Conservation (phyloP, 2,797 vertebrate species). For the Chromis chromis region DNA sequence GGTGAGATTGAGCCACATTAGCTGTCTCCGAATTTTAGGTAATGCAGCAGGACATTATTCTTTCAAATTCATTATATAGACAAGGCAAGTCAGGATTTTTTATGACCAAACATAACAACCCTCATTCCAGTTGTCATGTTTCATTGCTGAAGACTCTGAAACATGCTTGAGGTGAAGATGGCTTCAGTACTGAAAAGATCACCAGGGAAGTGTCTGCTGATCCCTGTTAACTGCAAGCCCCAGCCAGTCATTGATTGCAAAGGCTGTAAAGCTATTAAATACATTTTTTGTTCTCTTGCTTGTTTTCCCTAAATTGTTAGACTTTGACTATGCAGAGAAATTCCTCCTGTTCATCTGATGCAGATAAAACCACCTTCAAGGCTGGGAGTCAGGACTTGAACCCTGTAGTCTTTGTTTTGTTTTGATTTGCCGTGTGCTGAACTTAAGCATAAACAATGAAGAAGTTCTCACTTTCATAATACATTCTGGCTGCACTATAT, state of each 20-base stretch:
- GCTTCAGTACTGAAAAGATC: background rate
- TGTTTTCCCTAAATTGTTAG: background rate
- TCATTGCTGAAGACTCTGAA: background rate
- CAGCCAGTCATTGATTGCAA: background rate
- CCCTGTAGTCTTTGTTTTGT: background rate
- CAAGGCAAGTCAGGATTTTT: background rate
- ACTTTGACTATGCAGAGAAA: background rate
- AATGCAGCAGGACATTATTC: background rate
- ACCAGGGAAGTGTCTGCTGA: constrained; percentile 13
- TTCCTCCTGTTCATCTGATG: background rate
- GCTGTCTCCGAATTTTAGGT: background rate
- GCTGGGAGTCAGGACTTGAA: background rate
- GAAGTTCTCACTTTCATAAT: background rate
- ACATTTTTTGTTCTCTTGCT: background rate
- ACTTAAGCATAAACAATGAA: constrained; percentile 3
- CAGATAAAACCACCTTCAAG: constrained; percentile 5
- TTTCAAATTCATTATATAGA: background rate
- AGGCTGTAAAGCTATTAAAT: constrained; percentile 4
- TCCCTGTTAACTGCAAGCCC: constrained; percentile 6
- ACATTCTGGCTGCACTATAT: background rate
- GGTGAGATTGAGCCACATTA: too few species aligned
- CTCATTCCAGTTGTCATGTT: background rate
- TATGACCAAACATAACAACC: background rate
- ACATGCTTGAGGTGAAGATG: too few species aligned
- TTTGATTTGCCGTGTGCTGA: constrained; percentile 2